Evolutionary conservation across 2,888 invertebrate species (phyloP).

Genomic region (Hypsopygia costalis): DNA sequence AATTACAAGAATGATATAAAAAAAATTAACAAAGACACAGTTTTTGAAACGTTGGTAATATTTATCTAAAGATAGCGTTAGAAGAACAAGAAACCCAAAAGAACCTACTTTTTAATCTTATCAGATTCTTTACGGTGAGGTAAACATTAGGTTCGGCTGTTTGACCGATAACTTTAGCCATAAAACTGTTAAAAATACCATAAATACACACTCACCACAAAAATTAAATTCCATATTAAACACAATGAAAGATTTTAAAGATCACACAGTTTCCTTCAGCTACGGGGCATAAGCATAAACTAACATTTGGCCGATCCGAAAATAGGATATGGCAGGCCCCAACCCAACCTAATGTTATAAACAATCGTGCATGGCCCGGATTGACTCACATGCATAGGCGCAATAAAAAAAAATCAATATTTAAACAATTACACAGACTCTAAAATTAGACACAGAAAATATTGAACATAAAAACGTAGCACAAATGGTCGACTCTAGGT

Average conservation of each 20-base stretch:
- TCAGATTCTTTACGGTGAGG: slow-evolving; percentile 30
- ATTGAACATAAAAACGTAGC: slow-evolving; percentile 21
- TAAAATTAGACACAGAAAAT: slow-evolving; percentile 23
- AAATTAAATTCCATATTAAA: slow-evolving; percentile 16
- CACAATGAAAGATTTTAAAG: slow-evolving; percentile 16
- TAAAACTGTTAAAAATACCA: slow-evolving; percentile 15
- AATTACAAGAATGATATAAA: background rate
- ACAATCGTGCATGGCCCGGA: slow-evolving; percentile 47
- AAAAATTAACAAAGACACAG: background rate
- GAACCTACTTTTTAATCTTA: slow-evolving; percentile 27
- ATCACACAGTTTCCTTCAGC: slow-evolving; percentile 22
- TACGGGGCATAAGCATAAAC: slow-evolving; percentile 51
- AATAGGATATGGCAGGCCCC: slow-evolving; percentile 74
- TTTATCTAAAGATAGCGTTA: too few species aligned
- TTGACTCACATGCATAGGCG: slow-evolving; percentile 50
- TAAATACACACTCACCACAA: slow-evolving; percentile 19
- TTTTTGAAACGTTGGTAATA: background rate
- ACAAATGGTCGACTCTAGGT: slow-evolving; percentile 56
- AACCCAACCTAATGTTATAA: slow-evolving; percentile 65
- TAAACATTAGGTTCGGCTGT: slow-evolving; percentile 45
- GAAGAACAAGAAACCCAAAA: background rate
- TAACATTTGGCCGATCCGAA: slow-evolving; percentile 73
- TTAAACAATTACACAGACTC: slow-evolving; percentile 41
- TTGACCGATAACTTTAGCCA: slow-evolving; percentile 45
- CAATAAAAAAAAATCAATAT: slow-evolving; percentile 66